Percentiles rank a stretch among this genome's conserved stretches.
These are phyloP conservation scores for Leptodactylus fuscus DNA, from an alignment of 2,113 vertebrate genomes.

Conservation along the genomic window DNA sequence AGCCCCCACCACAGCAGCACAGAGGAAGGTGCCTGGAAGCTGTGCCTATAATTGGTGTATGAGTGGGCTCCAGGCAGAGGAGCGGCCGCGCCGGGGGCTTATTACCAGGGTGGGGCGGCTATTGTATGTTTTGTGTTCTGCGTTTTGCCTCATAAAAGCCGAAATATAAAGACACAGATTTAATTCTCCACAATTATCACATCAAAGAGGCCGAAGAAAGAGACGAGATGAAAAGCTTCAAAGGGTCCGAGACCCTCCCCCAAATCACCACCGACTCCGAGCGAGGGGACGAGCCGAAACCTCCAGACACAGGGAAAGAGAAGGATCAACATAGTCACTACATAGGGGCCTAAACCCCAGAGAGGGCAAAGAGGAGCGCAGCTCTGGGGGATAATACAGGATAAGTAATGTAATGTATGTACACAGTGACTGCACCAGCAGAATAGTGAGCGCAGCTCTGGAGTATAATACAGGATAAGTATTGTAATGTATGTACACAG, in stretches of 20 bases:
- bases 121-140: constrained; percentile 48
- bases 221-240: constrained; percentile 57
- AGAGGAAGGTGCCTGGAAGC: not conserved
- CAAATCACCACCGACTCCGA: too few species aligned
- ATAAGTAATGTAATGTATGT: too few species aligned
- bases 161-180: constrained; percentile 50
- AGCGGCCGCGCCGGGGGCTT: constrained; percentile 26
- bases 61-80: not conserved
- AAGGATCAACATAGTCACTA: too few species aligned
- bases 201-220: constrained; percentile 56
- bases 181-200: constrained; percentile 58
- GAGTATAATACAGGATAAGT: too few species aligned
- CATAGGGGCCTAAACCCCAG: too few species aligned
- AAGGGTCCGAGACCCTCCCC: constrained; percentile 9
- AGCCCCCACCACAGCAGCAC: not conserved
- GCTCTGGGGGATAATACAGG: too few species aligned
- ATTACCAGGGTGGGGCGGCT: constrained; percentile 48
- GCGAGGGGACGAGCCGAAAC: too few species aligned
- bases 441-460: too few species aligned
- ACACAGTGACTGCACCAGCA: too few species aligned
- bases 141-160: constrained; percentile 45
- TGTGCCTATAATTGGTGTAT: not conserved
- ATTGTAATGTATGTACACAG: too few species aligned
- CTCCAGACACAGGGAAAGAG: too few species aligned
- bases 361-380: too few species aligned